Evolutionary conservation across 2,113 vertebrate species (phyloP), one percentile per base, ranked within the genome.

Genomic region (Tragelaphus imberbis): DNA sequence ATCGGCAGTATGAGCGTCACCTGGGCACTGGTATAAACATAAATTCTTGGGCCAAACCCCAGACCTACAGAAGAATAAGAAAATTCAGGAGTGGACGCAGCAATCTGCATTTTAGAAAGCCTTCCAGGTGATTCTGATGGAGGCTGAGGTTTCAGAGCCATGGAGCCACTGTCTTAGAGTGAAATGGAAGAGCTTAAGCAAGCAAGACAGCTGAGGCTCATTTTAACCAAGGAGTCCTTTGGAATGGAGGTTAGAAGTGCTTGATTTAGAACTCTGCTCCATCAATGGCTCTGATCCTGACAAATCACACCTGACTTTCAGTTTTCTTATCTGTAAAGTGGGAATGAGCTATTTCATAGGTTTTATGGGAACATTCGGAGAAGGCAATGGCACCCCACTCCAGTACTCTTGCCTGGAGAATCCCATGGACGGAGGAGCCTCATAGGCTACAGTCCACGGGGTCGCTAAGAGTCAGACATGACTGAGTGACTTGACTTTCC

Each of bases 391-490:
- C 61, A 63, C 15, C 28, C 61, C 61, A 33, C 14, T 63, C 61
- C 61, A 63, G 61, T 15, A 30, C 2, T 63, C 61, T 63, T 16
- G 61, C 61, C 61, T 63, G 61, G 61, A 63, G 28, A 63, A 63
- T 63, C 27, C 14, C 61, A 63, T 63, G 6, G 61, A 63, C 1
- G 14, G 61, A 63, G 28, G 61, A 63, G 28, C 61, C 28, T 63
- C 28, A 15, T 33, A 33, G 28, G 61, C 61, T 33, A 30, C 28
- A 33, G 61, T 33, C 28, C 28, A 63, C 33, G 61, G 14, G 28
- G 61, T 63, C 6, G 3, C 61, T 16, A 14, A 15, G 61, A 15
- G 13, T 63, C 6, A 0, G 28, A 63, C 61, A 63, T 0, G 1
- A 3, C 61, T 33, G 14, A 16, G 49, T 49, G 49, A 49, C 49